Percentiles rank a stretch among this genome's conserved stretches.
phyloP scores from a whole-genome alignment of 2,797 vertebrate species.

The Megalops cyprinoides region DNA sequence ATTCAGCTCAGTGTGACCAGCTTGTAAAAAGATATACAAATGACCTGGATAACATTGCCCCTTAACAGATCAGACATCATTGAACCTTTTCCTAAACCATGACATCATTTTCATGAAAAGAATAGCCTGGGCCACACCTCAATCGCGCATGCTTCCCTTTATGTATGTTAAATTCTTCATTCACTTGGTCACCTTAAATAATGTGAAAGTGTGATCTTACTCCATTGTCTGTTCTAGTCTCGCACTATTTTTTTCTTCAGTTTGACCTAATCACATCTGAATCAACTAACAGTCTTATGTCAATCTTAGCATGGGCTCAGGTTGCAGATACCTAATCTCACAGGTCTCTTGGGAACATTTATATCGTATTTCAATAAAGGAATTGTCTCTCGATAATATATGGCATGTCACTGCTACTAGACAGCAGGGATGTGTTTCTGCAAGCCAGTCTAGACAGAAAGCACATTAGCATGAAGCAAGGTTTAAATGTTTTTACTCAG shows the following conservation, averaged over 20 bases:
- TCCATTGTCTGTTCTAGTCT: neutral
- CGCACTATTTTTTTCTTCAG: neutral
- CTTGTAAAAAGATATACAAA: neutral
- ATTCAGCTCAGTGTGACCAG: neutral
- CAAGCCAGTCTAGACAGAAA: constrained; percentile 3
- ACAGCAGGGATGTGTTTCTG: neutral
- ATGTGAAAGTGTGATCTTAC: neutral
- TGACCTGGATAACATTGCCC: neutral
- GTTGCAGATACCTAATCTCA: constrained; percentile 8
- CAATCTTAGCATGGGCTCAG: neutral
- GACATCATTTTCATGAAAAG: neutral
- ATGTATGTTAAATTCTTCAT: neutral
- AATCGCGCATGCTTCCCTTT: neutral
- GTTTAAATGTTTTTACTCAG: neutral
- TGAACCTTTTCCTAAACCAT: neutral
- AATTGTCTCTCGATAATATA: constrained; percentile 17
- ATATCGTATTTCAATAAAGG: constrained; percentile 8
- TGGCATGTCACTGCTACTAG: neutral
- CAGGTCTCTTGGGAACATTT: neutral
- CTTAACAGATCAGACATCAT: neutral
- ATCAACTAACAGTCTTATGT: neutral
- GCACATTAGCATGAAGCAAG: neutral
- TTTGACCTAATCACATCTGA: constrained; percentile 16
- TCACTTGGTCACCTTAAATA: neutral
- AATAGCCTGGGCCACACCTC: neutral